These are phyloP conservation scores for Odocoileus hemionus DNA, from an alignment of 2,113 vertebrate genomes.

Conservation along the genomic window DNA sequence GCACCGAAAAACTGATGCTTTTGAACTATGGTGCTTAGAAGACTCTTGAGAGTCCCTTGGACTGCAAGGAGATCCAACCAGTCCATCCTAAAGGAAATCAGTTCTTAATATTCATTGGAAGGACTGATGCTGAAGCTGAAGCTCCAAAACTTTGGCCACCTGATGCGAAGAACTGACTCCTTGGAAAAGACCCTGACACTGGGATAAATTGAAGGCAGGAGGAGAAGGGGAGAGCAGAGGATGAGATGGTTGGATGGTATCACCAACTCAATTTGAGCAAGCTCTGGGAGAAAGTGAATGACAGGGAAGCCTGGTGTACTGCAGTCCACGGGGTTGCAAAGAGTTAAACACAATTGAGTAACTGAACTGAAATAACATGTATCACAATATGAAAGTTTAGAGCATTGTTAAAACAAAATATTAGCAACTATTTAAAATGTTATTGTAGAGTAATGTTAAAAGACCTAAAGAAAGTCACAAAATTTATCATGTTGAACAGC, in stretches of 20 bases:
- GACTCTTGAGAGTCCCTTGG: background rate
- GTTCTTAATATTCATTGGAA: background rate
- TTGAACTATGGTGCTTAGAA: background rate
- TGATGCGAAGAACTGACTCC: background rate
- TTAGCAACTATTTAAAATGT: background rate
- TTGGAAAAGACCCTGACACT: background rate
- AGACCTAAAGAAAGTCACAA: background rate
- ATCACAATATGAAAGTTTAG: background rate
- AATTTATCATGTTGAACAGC: background rate
- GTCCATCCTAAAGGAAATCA: background rate
- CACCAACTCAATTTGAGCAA: background rate
- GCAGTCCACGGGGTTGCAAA: background rate
- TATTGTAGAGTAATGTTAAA: background rate
- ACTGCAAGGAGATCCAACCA: background rate
- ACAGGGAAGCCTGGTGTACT: background rate
- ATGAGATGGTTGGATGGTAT: background rate
- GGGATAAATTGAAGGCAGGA: background rate
- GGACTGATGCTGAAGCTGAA: background rate
- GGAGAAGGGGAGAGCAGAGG: background rate
- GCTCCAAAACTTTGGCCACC: background rate
- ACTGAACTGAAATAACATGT: background rate
- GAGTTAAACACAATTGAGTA: background rate
- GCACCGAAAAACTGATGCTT: fast-evolving
- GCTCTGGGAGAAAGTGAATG: fast-evolving
- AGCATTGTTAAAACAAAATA: background rate